These are phyloP conservation scores for Pseudopleuronectes americanus DNA, from an alignment of 2,797 vertebrate genomes.

Conservation along the genomic window DNA sequence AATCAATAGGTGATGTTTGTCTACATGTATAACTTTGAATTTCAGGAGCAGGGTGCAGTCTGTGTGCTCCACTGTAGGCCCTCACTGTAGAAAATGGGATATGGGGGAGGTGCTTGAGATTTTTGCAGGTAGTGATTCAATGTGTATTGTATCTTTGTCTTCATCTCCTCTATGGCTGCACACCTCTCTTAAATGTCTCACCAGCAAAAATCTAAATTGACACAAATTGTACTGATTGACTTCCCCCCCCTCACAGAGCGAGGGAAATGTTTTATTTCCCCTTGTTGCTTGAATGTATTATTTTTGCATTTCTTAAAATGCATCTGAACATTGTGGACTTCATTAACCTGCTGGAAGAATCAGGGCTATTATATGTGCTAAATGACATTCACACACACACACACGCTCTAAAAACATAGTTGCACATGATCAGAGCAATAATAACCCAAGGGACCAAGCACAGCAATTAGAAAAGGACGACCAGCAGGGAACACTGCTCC, in stretches of 20 bases:
- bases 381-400: conserved; percentile 38
- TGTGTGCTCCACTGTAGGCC: conserved; percentile 15
- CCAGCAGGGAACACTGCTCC: conserved; percentile 32
- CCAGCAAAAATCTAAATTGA: conserved; percentile 1
- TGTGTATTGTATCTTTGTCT: background rate
- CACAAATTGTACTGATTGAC: conserved; percentile 1
- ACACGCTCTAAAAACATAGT: conserved; percentile 34
- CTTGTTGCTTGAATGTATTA: conserved; percentile 3
- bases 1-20: conserved; percentile 65
- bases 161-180: background rate
- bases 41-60: conserved; percentile 13
- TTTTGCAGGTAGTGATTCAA: conserved; percentile 1
- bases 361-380: conserved; percentile 19
- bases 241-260: background rate
- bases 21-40: conserved; percentile 51
- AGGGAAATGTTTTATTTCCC: background rate
- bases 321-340: no score
- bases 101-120: background rate
- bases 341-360: background rate
- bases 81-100: background rate
- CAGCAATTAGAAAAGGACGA: conserved; percentile 50
- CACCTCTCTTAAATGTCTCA: background rate
- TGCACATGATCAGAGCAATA: conserved; percentile 61
- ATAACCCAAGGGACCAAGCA: conserved; percentile 41
- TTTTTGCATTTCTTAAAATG: background rate